Percentiles rank a stretch among this genome's conserved stretches.
phyloP scores from a whole-genome alignment of 2,113 vertebrate species.

The Patagioenas fasciata region DNA sequence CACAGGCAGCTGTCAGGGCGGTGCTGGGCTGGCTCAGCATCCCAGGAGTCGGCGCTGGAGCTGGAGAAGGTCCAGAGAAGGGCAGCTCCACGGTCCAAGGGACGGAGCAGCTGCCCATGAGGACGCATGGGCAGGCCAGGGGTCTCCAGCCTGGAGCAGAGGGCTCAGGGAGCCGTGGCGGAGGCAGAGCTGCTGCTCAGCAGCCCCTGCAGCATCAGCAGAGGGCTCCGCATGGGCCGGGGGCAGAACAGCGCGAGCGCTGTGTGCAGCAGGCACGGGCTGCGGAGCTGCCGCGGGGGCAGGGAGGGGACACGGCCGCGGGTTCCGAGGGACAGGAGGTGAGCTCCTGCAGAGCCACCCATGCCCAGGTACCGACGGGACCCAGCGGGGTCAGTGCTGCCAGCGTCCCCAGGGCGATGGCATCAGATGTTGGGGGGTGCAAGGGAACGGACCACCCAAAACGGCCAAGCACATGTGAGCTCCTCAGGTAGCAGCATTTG shows the following conservation, averaged over 20 bases:
- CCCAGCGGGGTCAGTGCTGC: not conserved
- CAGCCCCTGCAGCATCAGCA: no score
- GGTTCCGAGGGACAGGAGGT: no score
- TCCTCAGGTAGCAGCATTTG: not conserved
- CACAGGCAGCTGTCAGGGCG: not conserved
- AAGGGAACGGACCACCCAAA: not conserved
- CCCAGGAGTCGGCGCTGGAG: not conserved
- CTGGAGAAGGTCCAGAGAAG: not conserved
- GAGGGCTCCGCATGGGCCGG: no score
- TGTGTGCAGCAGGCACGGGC: no score
- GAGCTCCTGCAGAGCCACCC: not conserved
- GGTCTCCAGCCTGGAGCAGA: no score
- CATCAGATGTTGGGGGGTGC: not conserved
- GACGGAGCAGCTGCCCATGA: not conserved
- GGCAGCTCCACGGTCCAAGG: not conserved
- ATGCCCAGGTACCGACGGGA: not conserved
- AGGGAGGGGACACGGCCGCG: no score
- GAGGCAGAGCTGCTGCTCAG: not conserved
- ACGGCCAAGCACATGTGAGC: not conserved
- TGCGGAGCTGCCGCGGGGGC: no score
- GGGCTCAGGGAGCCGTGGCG: no score
- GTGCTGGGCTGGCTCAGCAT: not conserved
- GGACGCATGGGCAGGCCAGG: not conserved
- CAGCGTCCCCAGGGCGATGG: accelerated
- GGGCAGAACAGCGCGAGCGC: no score